Base-by-base conservation (phyloP, 2,888 invertebrate genomes). In the Aleiodes testaceus region DNA sequence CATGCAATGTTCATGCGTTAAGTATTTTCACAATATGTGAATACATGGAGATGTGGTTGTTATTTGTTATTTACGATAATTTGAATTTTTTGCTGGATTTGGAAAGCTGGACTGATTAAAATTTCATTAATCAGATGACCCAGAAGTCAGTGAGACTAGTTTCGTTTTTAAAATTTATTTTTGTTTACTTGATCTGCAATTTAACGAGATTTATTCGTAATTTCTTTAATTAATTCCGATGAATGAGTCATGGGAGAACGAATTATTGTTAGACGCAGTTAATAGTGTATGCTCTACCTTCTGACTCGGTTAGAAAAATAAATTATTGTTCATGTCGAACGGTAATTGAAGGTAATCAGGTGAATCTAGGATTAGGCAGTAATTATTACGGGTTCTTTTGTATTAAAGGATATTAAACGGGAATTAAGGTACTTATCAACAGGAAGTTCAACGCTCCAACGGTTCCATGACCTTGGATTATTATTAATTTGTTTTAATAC, bases 401-500 rank as follows among this genome's bases (percentile, higher is more conserved):
- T 9, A 7, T 36, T 36, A 36, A 36, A 11, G 36, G 36, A 36
- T 36, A 36, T 36, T 36, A 36, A 36, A 36, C 9, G 36, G 7
- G 9, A 36, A 36, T 36, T 36, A 36, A 36, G 36, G 36, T 36
- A 30, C 6, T 26, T 26, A 36, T 20, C 9, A 12, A 49, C 16
- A 44, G 42, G 30, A 18, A 50, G 30, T 66, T 52, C n/a, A 42
- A 66, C 49, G 14, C 11, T 42, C 14, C 14, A 67, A 67, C 55
- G 44, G 66, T 55, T 55, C 26, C 52, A 20, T 26, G 44, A 67
- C 53, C 44, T 67, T 42, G 11, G 9, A 44, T 30, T 16, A 3
- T 26, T 12, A 6, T 22, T 4, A 18, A 42, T 12, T 42, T 20
- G n/a, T n/a, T 12, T 63, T 44, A n/a, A n/a, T 20, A 63, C 7